Conservation (phyloP, 1,140 invertebrate species). For the Propsilocerus akamusi region DNA sequence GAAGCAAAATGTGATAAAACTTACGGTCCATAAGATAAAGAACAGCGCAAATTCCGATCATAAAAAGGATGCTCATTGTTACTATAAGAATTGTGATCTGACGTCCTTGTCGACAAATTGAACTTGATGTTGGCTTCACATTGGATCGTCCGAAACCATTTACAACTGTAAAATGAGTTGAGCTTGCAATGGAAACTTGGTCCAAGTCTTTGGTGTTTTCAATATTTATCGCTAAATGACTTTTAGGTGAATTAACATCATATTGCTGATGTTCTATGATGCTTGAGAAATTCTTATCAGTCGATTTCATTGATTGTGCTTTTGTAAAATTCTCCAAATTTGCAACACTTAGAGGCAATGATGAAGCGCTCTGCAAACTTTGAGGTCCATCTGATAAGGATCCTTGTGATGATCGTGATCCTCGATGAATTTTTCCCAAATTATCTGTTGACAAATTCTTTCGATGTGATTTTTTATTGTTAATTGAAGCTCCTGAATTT, state of each 20-base stretch:
- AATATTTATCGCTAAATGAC: neutral
- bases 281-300: neutral
- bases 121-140: constrained; percentile 13
- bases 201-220: constrained; percentile 29
- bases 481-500: neutral
- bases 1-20: constrained; percentile 13
- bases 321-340: neutral
- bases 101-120: constrained; percentile 44
- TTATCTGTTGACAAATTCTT: neutral
- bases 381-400: neutral
- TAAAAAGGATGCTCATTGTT: constrained; percentile 57
- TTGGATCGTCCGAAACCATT: constrained; percentile 42
- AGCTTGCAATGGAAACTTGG: constrained; percentile 55
- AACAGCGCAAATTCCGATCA: constrained; percentile 52
- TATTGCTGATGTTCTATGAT: neutral
- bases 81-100: constrained; percentile 60
- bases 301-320: no score
- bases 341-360: neutral
- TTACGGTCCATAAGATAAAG: constrained; percentile 49
- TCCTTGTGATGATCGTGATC: neutral
- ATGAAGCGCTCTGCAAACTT: neutral
- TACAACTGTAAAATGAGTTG: constrained; percentile 67
- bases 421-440: neutral
- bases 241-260: neutral
- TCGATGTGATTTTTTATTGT: neutral